Base-by-base conservation (phyloP, 2,888 invertebrate genomes). In the Xestia rhomboidea region DNA sequence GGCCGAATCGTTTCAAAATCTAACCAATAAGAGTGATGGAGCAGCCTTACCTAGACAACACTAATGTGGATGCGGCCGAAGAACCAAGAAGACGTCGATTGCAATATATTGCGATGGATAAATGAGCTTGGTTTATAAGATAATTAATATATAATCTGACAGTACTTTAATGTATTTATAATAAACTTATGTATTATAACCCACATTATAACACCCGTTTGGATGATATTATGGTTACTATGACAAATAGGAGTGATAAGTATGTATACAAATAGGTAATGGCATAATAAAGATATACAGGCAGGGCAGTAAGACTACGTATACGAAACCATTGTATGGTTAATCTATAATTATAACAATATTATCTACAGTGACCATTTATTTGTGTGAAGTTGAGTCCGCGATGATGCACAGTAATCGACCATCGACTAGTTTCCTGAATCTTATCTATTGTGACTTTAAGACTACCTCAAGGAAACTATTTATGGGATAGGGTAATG, bases 301-400 rank as follows among this genome's bases (percentile, higher is more conserved):
- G n/a, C n/a, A 51, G 27, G 27, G 2, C 27, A 27, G 27, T 57
- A 57, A 54, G 13, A 73, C 21, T 57, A 15, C 18, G 21, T 54
- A 46, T 77, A 74, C 71, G 41, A 57, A 57, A 18, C n/a, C 68
- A 63, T 76, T 81, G 73, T 77, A 71, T 68, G 30, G 13, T 51
- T 8, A 73, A 18, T 68, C 54, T 80, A 72, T 46, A 67, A 49
- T 38, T 73, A 77, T 68, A 74, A 76, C 70, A 64, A 51, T 51
- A 73, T 66, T 77, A 84, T 84, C 83, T 81, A 34, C 24, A 24
- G 8, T 77, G 74, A 83, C 70, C 73, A 68, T 34, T 46, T 24
- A 49, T 24, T 73, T 44, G 62, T 46, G 57, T 63, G n/a, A 63
- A 63, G 68, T 27, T 15, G 63, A 11, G 13, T 41, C 13, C 27